phyloP scores from a whole-genome alignment of 2,888 invertebrate species.

The Cosmia pyralina region DNA sequence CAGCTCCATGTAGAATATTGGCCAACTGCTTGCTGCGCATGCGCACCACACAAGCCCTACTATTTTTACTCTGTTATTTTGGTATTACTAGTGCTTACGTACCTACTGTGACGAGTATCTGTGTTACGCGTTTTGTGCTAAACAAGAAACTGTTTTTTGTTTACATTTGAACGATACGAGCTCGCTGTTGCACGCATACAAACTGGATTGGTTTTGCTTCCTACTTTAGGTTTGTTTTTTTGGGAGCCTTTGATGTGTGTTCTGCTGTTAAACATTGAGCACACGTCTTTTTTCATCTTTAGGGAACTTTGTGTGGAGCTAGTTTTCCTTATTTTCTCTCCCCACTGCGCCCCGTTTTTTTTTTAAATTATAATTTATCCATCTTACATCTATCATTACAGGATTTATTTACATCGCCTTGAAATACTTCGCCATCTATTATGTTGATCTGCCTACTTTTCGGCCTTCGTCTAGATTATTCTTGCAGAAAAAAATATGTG shows the following conservation, averaged over 20 bases:
- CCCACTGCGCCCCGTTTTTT: not conserved
- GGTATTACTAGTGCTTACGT: slow-evolving; percentile 33
- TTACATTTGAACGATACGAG: slow-evolving; percentile 20
- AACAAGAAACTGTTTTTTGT: slow-evolving; percentile 48
- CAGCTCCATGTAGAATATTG: slow-evolving; percentile 61
- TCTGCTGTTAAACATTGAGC: slow-evolving; percentile 1
- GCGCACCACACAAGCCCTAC: slow-evolving; percentile 45
- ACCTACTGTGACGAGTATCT: slow-evolving; percentile 12
- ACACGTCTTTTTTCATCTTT: not conserved
- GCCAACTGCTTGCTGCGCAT: slow-evolving; percentile 60
- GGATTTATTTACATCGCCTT: too few species aligned
- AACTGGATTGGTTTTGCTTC: slow-evolving; percentile 33
- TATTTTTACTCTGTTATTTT: slow-evolving; percentile 49
- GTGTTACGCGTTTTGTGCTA: slow-evolving; percentile 44
- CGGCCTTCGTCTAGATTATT: not conserved
- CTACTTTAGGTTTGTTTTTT: slow-evolving; percentile 18
- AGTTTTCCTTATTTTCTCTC: too few species aligned
- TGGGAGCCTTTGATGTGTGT: slow-evolving; percentile 21
- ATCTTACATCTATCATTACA: not conserved
- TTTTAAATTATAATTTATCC: not conserved
- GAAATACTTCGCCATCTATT: too few species aligned
- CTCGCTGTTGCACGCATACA: slow-evolving; percentile 20
- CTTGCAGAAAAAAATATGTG: too few species aligned
- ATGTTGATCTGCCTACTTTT: not conserved
- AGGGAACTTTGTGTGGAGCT: not conserved